Evolutionary conservation across 2,888 invertebrate species (phyloP).

Genomic region (Morinoia aosen): DNA sequence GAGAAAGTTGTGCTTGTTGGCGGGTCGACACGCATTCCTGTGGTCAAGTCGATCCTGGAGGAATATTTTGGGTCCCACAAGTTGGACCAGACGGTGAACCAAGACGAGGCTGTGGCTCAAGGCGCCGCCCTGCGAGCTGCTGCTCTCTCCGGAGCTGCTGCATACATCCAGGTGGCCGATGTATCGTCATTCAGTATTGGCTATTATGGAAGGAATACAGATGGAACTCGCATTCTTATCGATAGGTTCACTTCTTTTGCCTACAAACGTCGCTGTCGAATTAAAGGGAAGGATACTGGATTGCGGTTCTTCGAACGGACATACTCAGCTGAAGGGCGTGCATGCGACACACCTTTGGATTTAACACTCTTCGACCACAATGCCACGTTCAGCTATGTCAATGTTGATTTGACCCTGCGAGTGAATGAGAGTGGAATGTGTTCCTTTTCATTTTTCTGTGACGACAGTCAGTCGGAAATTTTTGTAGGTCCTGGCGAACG

Average conservation of each 20-base stretch:
- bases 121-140: slow-evolving; percentile 79
- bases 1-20: neutral
- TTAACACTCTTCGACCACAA: no score
- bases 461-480: no score
- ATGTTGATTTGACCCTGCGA: no score
- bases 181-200: neutral
- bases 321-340: no score
- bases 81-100: slow-evolving; percentile 81
- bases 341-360: no score
- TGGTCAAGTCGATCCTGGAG: neutral
- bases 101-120: slow-evolving; percentile 91
- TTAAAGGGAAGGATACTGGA: no score
- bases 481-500: no score
- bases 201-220: neutral
- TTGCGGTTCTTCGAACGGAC: no score
- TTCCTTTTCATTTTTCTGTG: no score
- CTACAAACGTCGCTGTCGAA: no score
- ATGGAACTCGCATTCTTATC: neutral
- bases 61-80: slow-evolving; percentile 78
- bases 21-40: neutral
- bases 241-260: neutral
- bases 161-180: neutral
- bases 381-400: no score
- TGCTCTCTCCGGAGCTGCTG: slow-evolving; percentile 39
- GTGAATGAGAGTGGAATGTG: no score